These are phyloP conservation scores for Notocelia uddmanniana DNA, from an alignment of 2,888 invertebrate genomes.

Conservation along the genomic window DNA sequence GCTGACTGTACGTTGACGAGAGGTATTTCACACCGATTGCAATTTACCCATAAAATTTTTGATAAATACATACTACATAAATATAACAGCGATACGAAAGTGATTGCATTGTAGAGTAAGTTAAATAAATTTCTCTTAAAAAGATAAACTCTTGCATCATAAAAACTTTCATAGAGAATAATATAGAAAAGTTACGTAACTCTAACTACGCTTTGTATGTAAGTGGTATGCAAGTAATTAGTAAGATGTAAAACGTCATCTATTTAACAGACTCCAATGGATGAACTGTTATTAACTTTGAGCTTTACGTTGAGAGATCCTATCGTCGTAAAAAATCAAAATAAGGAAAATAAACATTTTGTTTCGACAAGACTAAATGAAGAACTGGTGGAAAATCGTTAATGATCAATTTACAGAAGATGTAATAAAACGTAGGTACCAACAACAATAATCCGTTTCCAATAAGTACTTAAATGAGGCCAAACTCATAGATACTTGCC, in stretches of 20 bases:
- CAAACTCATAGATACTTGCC: neutral
- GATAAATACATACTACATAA: too few species aligned
- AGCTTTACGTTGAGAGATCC: too few species aligned
- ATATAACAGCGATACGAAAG: conserved; percentile 35
- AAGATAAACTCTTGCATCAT: conserved; percentile 19
- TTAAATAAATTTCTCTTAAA: conserved; percentile 33
- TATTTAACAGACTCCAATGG: neutral
- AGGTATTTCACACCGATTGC: too few species aligned
- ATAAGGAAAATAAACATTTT: neutral
- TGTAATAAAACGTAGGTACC: neutral
- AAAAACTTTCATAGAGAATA: conserved; percentile 33
- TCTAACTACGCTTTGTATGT: neutral
- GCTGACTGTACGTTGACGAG: too few species aligned
- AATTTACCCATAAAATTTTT: too few species aligned
- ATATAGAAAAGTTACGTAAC: conserved; percentile 20
- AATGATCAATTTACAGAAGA: neutral
- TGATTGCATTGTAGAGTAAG: conserved; percentile 30
- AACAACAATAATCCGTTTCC: neutral
- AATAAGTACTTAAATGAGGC: neutral
- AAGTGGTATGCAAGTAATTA: neutral
- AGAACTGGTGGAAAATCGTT: neutral
- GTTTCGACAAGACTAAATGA: neutral
- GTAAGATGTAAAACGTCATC: neutral
- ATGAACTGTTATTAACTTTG: neutral
- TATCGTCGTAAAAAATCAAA: neutral